Percentiles rank a stretch among this genome's conserved stretches.
Evolutionary conservation across 64 coral and sea anemone species (phyloP).

Genomic region (Montipora cactus): DNA sequence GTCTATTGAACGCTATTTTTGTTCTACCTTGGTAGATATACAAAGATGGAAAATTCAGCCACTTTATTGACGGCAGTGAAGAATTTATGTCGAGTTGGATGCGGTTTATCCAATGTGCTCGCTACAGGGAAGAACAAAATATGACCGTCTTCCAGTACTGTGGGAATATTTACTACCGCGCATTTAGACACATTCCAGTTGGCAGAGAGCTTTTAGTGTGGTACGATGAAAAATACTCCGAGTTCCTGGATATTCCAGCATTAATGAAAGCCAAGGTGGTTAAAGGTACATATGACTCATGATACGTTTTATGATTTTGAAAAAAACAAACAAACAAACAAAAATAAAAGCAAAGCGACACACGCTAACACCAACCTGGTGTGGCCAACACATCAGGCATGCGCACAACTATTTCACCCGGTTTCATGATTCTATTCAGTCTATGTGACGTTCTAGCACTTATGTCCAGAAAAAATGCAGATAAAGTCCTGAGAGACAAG

Average conservation of each 20-base stretch:
- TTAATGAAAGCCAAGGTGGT: slow-evolving; percentile 68
- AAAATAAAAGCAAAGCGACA: too few relatives aligned
- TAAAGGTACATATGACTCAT: slow-evolving; percentile 1
- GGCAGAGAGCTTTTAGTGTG: slow-evolving; percentile 84
- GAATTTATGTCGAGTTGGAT: slow-evolving; percentile 89
- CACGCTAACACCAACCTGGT: too few relatives aligned
- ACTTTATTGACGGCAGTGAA: slow-evolving; percentile 92
- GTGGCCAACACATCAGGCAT: too few relatives aligned
- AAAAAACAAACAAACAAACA: too few relatives aligned
- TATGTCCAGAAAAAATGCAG: too few relatives aligned
- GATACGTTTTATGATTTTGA: background rate
- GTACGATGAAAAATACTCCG: slow-evolving; percentile 96
- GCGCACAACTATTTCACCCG: too few relatives aligned
- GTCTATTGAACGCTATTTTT: too few relatives aligned
- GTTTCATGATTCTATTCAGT: too few relatives aligned
- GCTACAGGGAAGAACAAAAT: slow-evolving; percentile 94
- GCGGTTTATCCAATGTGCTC: slow-evolving; percentile 92
- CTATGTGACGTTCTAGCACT: too few relatives aligned
- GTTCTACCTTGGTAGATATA: slow-evolving; percentile 63
- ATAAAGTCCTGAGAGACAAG: too few relatives aligned
- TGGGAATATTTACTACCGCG: slow-evolving; percentile 93
- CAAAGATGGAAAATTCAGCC: slow-evolving; percentile 94
- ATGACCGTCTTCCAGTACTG: slow-evolving; percentile 98
- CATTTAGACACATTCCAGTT: slow-evolving; percentile 74
- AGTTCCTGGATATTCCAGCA: slow-evolving; percentile 86